Evolutionary conservation across 2,888 invertebrate genomes (phyloP).

Genomic region (Plagodis dolabraria): DNA sequence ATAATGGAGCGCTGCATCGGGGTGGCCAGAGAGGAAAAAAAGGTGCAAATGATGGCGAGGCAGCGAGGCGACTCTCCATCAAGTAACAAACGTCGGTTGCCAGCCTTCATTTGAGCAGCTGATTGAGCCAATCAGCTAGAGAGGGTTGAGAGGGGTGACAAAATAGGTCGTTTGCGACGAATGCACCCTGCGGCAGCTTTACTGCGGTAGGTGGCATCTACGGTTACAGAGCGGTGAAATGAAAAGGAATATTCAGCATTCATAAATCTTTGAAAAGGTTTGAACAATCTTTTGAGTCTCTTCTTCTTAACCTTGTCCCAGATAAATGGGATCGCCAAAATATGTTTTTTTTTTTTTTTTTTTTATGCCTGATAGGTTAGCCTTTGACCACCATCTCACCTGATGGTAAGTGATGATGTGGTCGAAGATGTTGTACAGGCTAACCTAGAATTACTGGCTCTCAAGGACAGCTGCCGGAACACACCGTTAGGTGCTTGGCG

Average conservation of each 20-base stretch:
- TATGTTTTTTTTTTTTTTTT: no score
- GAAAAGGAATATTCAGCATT: conserved; percentile 2
- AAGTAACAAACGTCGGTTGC: conserved; percentile 33
- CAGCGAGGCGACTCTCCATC: conserved; percentile 18
- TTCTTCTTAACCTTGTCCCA: no score
- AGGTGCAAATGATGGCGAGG: conserved; percentile 20
- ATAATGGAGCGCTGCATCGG: conserved; percentile 23
- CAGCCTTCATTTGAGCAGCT: conserved; percentile 45
- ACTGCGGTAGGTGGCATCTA: conserved; percentile 1
- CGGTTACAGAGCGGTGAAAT: background rate
- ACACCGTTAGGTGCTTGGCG: no score
- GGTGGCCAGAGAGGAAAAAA: conserved; percentile 15
- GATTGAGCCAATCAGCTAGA: conserved; percentile 50
- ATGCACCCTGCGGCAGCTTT: conserved; percentile 35
- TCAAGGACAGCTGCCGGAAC: no score
- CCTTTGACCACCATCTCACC: no score
- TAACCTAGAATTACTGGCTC: no score
- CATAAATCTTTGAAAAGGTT: background rate
- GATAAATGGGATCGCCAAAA: no score
- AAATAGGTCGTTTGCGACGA: conserved; percentile 52
- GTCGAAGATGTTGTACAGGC: no score
- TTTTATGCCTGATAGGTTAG: no score
- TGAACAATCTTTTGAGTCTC: no score
- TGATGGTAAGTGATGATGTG: no score
- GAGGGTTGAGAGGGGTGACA: conserved; percentile 40